Evolutionary conservation across 1,140 invertebrate genomes (phyloP).

Genomic region (Lordiphosa clarofinis): DNA sequence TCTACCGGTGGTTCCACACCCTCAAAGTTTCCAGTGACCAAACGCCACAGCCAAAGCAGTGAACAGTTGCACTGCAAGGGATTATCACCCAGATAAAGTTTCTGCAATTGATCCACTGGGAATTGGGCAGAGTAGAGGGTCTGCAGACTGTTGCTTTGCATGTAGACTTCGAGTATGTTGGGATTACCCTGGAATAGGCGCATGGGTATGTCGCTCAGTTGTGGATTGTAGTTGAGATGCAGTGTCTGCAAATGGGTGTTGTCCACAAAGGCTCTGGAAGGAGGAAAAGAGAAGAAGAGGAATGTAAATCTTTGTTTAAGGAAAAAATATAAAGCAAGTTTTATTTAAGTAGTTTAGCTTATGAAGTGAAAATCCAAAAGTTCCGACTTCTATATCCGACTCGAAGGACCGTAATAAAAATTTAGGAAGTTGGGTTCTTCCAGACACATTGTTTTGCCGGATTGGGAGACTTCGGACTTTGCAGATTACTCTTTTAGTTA

Average conservation of each 20-base stretch:
- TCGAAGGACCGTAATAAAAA: too few relatives aligned
- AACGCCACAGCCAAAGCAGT: constrained; percentile 90
- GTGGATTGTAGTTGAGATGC: constrained; percentile 88
- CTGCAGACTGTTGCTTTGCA: constrained; percentile 86
- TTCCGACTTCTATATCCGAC: too few relatives aligned
- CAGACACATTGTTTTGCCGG: too few relatives aligned
- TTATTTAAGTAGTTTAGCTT: too few relatives aligned
- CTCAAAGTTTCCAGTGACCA: constrained; percentile 80
- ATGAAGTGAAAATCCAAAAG: too few relatives aligned
- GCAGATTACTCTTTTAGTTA: too few relatives aligned
- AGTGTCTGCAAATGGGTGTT: constrained; percentile 90
- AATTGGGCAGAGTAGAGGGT: constrained; percentile 89
- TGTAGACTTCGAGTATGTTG: constrained; percentile 86
- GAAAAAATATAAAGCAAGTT: too few relatives aligned
- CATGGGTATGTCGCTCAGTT: constrained; percentile 85
- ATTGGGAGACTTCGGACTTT: too few relatives aligned
- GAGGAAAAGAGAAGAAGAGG: too few relatives aligned
- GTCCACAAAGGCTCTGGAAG: constrained; percentile 86
- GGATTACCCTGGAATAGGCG: constrained; percentile 88
- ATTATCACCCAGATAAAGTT: constrained; percentile 88
- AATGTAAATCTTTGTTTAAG: too few relatives aligned
- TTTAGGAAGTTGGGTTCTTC: too few relatives aligned
- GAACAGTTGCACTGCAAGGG: constrained; percentile 93
- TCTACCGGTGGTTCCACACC: constrained; percentile 44
- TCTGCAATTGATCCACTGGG: constrained; percentile 86